Evolutionary conservation across 1,140 invertebrate genomes (phyloP).

Genomic region (Phortica variegata): DNA sequence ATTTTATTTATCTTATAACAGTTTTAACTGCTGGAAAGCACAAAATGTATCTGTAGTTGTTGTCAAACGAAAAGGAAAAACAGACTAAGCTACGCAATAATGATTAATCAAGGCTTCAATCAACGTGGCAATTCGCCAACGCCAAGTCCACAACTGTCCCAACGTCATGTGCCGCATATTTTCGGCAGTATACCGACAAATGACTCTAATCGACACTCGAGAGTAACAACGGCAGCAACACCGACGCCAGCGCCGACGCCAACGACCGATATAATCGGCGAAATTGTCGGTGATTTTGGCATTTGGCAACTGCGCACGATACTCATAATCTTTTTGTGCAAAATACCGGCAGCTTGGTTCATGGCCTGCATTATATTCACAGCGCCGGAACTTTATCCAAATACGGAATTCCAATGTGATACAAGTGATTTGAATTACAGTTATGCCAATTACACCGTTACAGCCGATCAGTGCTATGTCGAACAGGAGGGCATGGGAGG

Average conservation of each 20-base stretch:
- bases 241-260: conserved; percentile 4
- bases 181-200: conserved; percentile 5
- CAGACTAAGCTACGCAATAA: no score
- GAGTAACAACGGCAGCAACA: background rate
- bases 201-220: background rate
- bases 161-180: conserved; percentile 7
- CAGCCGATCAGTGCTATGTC: conserved; percentile 40
- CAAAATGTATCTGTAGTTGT: no score
- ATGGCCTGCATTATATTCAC: conserved; percentile 58
- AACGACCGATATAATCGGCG: conserved; percentile 39
- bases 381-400: conserved; percentile 44
- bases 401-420: conserved; percentile 39
- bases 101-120: conserved; percentile 25
- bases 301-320: conserved; percentile 56
- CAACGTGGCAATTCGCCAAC: conserved; percentile 12
- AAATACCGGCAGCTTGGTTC: conserved; percentile 59
- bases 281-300: conserved; percentile 55
- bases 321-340: conserved; percentile 56
- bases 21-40: no score
- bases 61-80: no score
- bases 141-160: conserved; percentile 22
- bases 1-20: no score
- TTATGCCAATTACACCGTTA: conserved; percentile 22
- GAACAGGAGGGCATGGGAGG: conserved; percentile 16
- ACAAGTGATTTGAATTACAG: conserved; percentile 18